These are phyloP conservation scores for Dicranocentrus wangi DNA, from an alignment of 2,888 invertebrate genomes.

Conservation along the genomic window DNA sequence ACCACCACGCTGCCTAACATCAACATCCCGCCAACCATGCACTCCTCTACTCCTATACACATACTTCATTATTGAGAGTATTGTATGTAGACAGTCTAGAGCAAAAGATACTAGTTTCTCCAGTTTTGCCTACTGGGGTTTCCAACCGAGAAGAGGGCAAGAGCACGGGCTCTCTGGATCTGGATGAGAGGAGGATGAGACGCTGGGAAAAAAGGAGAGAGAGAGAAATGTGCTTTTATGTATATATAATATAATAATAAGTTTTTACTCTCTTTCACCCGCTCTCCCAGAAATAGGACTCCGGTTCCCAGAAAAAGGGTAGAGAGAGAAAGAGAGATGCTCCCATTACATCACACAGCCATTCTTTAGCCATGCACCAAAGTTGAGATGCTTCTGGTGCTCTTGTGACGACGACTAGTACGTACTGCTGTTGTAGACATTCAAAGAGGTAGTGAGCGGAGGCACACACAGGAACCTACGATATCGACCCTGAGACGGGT, in stretches of 20 bases:
- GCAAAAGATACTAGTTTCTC: no score
- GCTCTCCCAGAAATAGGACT: not conserved
- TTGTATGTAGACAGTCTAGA: not conserved
- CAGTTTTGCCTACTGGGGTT: slow-evolving; percentile 22
- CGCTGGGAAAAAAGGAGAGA: not conserved
- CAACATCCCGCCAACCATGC: slow-evolving; percentile 19
- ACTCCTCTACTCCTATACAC: not conserved
- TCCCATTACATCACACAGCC: slow-evolving; percentile 46
- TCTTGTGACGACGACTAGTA: slow-evolving; percentile 9
- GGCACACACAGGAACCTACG: slow-evolving; percentile 63
- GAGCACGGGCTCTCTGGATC: no score
- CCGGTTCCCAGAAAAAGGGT: not conserved
- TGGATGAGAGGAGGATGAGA: not conserved
- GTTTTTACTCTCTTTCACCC: slow-evolving; percentile 19
- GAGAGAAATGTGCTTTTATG: slow-evolving; percentile 11
- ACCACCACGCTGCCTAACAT: not conserved
- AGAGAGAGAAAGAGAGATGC: slow-evolving; percentile 21
- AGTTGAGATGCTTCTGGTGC: slow-evolving; percentile 28
- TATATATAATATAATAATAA: slow-evolving; percentile 22
- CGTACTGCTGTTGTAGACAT: slow-evolving; percentile 16
- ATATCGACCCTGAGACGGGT: slow-evolving; percentile 69
- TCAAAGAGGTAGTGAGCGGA: not conserved
- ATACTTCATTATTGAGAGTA: slow-evolving; percentile 4
- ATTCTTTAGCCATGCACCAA: slow-evolving; percentile 19
- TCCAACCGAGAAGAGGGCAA: slow-evolving; percentile 7